A percentile compares a stretch with the other conserved stretches of the same genome.
Evolutionary conservation across 2,888 invertebrate species (phyloP).

Genomic region (Bruchidius siliquastri): DNA sequence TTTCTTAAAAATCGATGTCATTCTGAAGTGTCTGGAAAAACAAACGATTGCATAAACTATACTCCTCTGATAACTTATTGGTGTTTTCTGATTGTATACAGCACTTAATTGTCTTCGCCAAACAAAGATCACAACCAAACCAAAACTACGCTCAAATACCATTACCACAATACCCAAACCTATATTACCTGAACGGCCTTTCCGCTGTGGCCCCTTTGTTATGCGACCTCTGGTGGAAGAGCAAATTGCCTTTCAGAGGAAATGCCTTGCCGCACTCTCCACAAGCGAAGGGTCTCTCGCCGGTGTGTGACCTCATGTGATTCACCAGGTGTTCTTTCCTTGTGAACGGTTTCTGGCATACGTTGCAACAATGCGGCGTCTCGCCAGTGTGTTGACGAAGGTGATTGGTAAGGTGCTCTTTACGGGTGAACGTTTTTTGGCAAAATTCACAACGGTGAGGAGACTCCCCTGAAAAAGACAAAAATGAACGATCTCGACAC

Average conservation of each 20-base stretch:
- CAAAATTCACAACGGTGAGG: slow-evolving; percentile 69
- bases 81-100: too few species aligned
- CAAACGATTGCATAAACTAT: too few species aligned
- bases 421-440: slow-evolving; percentile 65
- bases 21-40: too few species aligned
- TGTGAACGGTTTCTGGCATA: slow-evolving; percentile 70
- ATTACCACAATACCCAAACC: neutral
- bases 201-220: slow-evolving; percentile 57
- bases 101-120: neutral
- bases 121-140: neutral
- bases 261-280: slow-evolving; percentile 83
- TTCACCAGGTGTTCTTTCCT: slow-evolving; percentile 70
- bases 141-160: neutral
- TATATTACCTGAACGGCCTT: slow-evolving; percentile 53
- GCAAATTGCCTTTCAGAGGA: slow-evolving; percentile 73
- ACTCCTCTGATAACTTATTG: too few species aligned
- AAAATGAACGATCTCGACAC: too few species aligned
- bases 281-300: slow-evolving; percentile 79
- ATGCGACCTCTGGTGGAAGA: slow-evolving; percentile 84
- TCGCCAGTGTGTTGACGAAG: slow-evolving; percentile 69
- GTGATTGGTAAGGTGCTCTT: slow-evolving; percentile 69
- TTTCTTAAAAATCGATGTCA: too few species aligned
- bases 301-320: slow-evolving; percentile 74
- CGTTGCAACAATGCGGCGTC: slow-evolving; percentile 66
- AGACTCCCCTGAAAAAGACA: slow-evolving; percentile 51